These are phyloP conservation scores for Scleropages formosus DNA, from an alignment of 2,797 vertebrate species.

Conservation along the genomic window DNA sequence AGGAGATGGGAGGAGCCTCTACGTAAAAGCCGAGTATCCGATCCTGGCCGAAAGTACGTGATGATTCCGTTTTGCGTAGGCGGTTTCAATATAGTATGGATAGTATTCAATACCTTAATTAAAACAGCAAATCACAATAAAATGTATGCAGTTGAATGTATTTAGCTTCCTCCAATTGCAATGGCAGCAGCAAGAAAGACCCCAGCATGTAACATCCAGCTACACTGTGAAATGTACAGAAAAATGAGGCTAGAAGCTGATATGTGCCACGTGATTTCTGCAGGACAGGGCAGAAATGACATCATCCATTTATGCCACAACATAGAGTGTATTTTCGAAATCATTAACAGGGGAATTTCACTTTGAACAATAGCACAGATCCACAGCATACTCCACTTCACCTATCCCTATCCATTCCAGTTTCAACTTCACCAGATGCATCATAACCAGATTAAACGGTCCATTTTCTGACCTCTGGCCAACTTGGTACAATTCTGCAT, in stretches of 20 bases:
- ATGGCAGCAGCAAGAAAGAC: neutral
- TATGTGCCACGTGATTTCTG: conserved; percentile 35
- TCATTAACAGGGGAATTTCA: too few species aligned
- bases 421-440: too few species aligned
- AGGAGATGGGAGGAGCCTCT: neutral
- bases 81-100: conserved; percentile 1
- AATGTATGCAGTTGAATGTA: too few species aligned
- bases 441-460: too few species aligned
- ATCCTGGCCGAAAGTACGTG: neutral
- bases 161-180: neutral
- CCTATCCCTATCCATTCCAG: too few species aligned
- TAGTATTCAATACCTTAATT: neutral
- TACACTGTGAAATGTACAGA: too few species aligned
- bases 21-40: neutral
- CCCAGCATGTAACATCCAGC: neutral
- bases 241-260: neutral
- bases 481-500: conserved; percentile 2
- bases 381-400: too few species aligned
- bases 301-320: conserved; percentile 30
- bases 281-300: conserved; percentile 46
- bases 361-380: too few species aligned
- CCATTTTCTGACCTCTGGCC: too few species aligned
- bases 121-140: neutral
- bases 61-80: neutral
- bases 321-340: too few species aligned